Percentiles rank a stretch among this genome's conserved stretches.
Evolutionary conservation across 1,140 invertebrate species (phyloP).

Genomic region (Hylaeus anthracinus): DNA sequence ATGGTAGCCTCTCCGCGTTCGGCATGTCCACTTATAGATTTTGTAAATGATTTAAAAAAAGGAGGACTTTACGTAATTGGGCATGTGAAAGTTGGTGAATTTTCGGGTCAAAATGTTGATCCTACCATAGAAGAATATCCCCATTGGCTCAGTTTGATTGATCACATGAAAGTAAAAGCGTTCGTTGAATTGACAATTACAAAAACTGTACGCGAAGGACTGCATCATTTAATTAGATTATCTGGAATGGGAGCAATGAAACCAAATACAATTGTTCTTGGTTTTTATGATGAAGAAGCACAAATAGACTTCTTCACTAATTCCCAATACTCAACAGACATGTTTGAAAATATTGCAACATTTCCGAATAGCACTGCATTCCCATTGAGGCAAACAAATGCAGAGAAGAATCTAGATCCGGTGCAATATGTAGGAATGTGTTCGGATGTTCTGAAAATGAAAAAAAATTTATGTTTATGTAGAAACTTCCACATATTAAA

Average conservation of each 20-base stretch:
- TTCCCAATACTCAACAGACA: conserved; percentile 74
- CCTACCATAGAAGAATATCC: conserved; percentile 89
- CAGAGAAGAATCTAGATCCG: conserved; percentile 73
- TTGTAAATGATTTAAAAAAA: conserved; percentile 99
- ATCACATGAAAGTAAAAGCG: conserved; percentile 96
- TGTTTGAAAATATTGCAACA: conserved; percentile 73
- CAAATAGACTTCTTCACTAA: conserved; percentile 88
- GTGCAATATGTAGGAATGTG: conserved; percentile 94
- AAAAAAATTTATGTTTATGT: conserved; percentile 97
- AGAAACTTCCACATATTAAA: conserved; percentile 94
- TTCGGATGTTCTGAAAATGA: conserved; percentile 92
- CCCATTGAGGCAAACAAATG: conserved; percentile 72
- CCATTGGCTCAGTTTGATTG: conserved; percentile 93
- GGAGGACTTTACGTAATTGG: conserved; percentile 97
- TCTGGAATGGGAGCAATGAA: conserved; percentile 99
- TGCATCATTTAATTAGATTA: conserved; percentile 95
- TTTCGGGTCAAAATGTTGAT: conserved; percentile 83
- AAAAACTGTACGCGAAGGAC: conserved; percentile 90
- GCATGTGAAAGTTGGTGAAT: conserved; percentile 90
- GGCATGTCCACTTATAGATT: conserved; percentile 94
- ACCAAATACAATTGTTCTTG: conserved; percentile 96
- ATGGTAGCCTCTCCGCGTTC: conserved; percentile 96
- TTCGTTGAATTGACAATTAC: conserved; percentile 98
- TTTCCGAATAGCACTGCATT: conserved; percentile 73
- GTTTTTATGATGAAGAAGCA: conserved; percentile 91